phyloP scores from a whole-genome alignment of 2,888 invertebrate species.

The Dicroscelio sp. region DNA sequence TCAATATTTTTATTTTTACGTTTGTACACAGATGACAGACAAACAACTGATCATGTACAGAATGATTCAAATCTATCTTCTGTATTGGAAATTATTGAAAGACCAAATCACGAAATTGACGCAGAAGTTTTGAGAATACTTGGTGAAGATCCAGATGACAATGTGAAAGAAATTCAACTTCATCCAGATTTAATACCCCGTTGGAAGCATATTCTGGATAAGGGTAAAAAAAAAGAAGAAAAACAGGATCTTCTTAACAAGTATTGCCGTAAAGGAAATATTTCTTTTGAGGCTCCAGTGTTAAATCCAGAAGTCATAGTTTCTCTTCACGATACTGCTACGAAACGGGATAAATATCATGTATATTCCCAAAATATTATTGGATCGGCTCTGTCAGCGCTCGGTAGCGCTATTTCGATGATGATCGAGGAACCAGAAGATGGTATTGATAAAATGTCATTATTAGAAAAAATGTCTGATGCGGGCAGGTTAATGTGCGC shows the following conservation, averaged over 20 bases:
- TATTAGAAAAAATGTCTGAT: constrained; percentile 3
- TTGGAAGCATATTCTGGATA: background rate
- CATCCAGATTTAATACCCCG: background rate
- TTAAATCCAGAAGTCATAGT: constrained; percentile 66
- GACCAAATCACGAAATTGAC: no score
- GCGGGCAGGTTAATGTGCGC: background rate
- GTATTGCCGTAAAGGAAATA: constrained; percentile 45
- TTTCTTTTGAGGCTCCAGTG: constrained; percentile 58
- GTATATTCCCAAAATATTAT: background rate
- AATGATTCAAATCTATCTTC: no score
- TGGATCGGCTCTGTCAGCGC: background rate
- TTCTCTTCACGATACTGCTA: constrained; percentile 42
- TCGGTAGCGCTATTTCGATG: background rate
- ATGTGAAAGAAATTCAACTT: background rate
- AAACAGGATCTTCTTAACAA: background rate
- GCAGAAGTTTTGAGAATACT: constrained; percentile 1
- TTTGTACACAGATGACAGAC: no score
- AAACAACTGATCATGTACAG: no score
- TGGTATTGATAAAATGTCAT: background rate
- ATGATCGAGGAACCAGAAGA: background rate
- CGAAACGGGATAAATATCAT: constrained; percentile 1
- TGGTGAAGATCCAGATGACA: background rate
- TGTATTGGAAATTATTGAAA: no score
- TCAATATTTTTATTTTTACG: no score
- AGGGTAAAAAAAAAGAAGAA: background rate